These are phyloP conservation scores for Oreortyx pictus DNA, from an alignment of 2,797 vertebrate species.

Conservation along the genomic window DNA sequence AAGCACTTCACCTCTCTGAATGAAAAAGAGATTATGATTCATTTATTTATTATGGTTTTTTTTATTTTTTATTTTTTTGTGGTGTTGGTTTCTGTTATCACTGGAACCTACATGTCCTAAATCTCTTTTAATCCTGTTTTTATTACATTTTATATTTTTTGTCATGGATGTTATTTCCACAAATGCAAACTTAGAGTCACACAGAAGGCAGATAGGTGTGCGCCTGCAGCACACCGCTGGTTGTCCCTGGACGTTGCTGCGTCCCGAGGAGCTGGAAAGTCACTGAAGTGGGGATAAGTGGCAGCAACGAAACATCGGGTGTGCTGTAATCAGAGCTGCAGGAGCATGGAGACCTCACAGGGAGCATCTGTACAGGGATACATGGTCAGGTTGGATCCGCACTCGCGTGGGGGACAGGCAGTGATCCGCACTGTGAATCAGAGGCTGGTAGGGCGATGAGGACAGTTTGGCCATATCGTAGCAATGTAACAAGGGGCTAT, in stretches of 20 bases:
- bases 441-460: neutral
- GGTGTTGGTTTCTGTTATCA: neutral
- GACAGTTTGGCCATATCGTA: neutral
- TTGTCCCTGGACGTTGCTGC: neutral
- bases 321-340: neutral
- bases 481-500: neutral
- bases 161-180: neutral
- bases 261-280: too few species aligned
- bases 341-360: neutral
- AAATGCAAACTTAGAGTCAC: neutral
- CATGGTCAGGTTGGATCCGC: neutral
- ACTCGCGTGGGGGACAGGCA: neutral
- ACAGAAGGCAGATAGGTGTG: neutral
- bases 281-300: neutral
- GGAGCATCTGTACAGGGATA: too few species aligned
- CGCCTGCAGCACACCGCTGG: neutral
- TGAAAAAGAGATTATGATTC: neutral
- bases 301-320: rapidly evolving
- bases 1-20: neutral
- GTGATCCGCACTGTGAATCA: neutral
- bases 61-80: neutral
- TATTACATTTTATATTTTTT: neutral
- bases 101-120: neutral
- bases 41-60: too few species aligned
- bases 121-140: neutral